A percentile compares a stretch with the other conserved stretches of the same genome.
Conservation (phyloP, 2,113 vertebrate species). For the Rhinoderma darwinii region DNA sequence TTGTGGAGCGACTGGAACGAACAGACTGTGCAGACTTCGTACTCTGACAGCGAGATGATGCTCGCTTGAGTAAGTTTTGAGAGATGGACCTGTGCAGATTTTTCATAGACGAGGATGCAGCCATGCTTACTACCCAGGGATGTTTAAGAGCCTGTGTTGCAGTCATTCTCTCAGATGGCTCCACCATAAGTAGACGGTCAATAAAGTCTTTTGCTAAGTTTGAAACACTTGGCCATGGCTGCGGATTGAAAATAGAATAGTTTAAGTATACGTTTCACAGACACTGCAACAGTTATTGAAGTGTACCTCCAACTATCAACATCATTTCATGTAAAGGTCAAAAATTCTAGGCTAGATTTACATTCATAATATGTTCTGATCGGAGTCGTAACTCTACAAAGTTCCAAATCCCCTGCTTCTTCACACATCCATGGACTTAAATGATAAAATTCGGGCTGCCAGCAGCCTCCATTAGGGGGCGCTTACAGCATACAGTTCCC, state of each 20-base stretch:
- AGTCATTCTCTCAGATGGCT: conserved; percentile 87
- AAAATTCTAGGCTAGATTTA: too few relatives aligned
- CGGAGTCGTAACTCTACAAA: too few relatives aligned
- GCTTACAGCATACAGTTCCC: too few relatives aligned
- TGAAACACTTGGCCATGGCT: conserved; percentile 98
- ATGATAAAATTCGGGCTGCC: too few relatives aligned
- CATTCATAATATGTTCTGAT: too few relatives aligned
- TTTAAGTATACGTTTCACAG: background rate
- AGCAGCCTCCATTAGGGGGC: too few relatives aligned
- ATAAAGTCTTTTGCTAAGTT: conserved; percentile 98
- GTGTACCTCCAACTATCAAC: too few relatives aligned
- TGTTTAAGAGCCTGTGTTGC: conserved; percentile 94
- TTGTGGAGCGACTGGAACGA: conserved; percentile 93
- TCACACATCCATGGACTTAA: too few relatives aligned
- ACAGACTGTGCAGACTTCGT: conserved; percentile 96
- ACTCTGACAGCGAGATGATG: conserved; percentile 96
- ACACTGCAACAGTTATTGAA: background rate
- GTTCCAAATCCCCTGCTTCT: too few relatives aligned
- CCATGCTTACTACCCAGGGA: conserved; percentile 98
- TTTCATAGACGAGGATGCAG: conserved; percentile 97
- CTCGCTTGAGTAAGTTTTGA: conserved; percentile 95
- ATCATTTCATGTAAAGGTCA: too few relatives aligned
- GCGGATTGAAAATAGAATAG: conserved; percentile 57
- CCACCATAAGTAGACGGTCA: conserved; percentile 92
- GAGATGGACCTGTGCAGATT: conserved; percentile 98